Evolutionary conservation across 2,888 invertebrate species (phyloP), one percentile per base, ranked within the genome.

Genomic region (Lasioglossum malachurum): DNA sequence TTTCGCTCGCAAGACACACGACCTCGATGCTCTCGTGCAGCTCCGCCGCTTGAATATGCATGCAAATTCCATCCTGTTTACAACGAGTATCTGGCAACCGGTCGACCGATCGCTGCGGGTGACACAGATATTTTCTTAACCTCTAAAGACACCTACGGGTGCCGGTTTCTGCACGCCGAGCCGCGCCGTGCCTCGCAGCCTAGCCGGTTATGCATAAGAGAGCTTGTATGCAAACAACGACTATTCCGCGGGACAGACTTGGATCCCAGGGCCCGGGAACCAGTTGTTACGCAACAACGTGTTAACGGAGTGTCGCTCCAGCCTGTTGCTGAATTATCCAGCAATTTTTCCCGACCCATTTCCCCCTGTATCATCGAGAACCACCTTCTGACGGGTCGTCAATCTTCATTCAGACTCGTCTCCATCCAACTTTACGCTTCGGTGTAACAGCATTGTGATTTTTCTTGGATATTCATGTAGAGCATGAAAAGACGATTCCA

Each of bases 1-100:
- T 83, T 83, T 75, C 83, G 81, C 80, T 49, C 78, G 76, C 16
- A 19, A 27, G 69, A 69, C 77, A 69, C 77, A 60, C 88, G 88
- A 84, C 90, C 91, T 91, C 91, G 82, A 91, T 83, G 84, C 77
- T 87, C 84, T 75, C 75, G 87, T 82, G 76, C 88, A 88, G 87
- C 90, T 89, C 89, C 89, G 83, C 85, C 89, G 75, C 89, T 92
- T 93, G 93, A 93, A 93, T 94, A 93, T 93, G 93, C 92, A 94
- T 94, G 93, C 91, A 90, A 94, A 94, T 94, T 93, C 93, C 92
- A 93, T 93, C 92, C 93, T 94, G 93, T 93, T 93, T 94, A 93
- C 93, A 91, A 92, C 88, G 84, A 88, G 89, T 88, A 91, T 91
- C 91, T 91, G 91, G 92, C 91, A 91, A 89, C 89, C 86, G 84